Evolutionary conservation across 2,888 invertebrate species (phyloP), one percentile per base, ranked within the genome.

Genomic region (Lepas anatifera): DNA sequence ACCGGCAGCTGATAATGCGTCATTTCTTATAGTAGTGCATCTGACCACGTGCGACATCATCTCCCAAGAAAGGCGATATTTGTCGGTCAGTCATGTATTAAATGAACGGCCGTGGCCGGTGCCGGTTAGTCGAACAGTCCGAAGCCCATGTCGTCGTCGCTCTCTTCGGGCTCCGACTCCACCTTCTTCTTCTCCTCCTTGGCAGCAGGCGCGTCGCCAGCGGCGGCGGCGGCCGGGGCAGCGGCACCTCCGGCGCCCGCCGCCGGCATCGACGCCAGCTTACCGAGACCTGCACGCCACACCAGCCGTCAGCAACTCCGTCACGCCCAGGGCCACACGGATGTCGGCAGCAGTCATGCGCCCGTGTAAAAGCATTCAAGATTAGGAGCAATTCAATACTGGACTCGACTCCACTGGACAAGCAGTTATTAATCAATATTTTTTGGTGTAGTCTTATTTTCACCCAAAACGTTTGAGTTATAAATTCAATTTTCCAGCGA

Each of bases 181-280:
- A 73, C 73, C 70, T 75, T 74, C n/a, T n/a, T n/a, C 71, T 75
- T 72, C 70, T 73, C 73, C 48, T 73, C 71, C 69, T 72, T 70
- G 11, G 70, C 76, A 46, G 77, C 77, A 35, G 76, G 75, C 46
- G 69, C 70, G 29, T 75, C 52, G 1, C 63, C 76, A 29, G 74
- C 75, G 27, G 74, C 72, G 16, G 69, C 72, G 70, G 46, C 75
- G 50, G 73, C 76, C 58, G 81, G 11, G 29, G 75, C 64, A 6
- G 70, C 75, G 35, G 74, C 75, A 32, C 74, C 75, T 27, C 73
- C 72, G 8, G 70, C 72, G 68, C 50, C 75, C 50, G 73, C 76
- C 58, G 81, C 76, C 71, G 84, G 83, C 72, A 84, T 81, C 29
- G 82, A 80, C n/a, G 83, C 81, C 70, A 84, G 76, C 76, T 83